These are phyloP conservation scores for Pelodytes ibericus DNA, from an alignment of 2,797 vertebrate genomes.

Conservation along the genomic window DNA sequence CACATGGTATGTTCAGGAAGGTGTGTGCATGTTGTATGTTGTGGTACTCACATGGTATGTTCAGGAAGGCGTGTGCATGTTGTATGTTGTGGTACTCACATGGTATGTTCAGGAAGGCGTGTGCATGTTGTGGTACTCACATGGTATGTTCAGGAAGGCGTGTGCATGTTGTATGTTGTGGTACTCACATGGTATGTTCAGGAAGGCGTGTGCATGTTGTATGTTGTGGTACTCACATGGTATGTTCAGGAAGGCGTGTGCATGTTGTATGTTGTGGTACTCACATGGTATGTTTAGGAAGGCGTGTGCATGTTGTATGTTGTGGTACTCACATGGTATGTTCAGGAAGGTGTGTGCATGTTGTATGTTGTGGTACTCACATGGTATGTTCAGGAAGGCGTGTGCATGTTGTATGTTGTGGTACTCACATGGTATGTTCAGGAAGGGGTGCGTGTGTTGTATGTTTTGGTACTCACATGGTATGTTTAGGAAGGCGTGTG, in stretches of 20 bases:
- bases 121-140: neutral
- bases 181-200: neutral
- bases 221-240: constrained; percentile 95
- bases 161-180: neutral
- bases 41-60: constrained; percentile 3
- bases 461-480: neutral
- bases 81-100: neutral
- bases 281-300: constrained; percentile 57
- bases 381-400: no score
- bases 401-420: neutral
- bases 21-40: neutral
- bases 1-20: constrained; percentile 56
- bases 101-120: neutral
- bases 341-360: neutral
- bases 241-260: constrained; percentile 94
- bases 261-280: no score
- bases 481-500: no score
- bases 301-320: no score
- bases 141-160: neutral
- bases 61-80: neutral
- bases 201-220: neutral
- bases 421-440: neutral
- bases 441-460: neutral
- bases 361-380: no score
- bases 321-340: neutral